Percentiles rank a stretch among this genome's conserved stretches.
Conservation (phyloP, 2,797 vertebrate species). For the Rhinophrynus dorsalis region DNA sequence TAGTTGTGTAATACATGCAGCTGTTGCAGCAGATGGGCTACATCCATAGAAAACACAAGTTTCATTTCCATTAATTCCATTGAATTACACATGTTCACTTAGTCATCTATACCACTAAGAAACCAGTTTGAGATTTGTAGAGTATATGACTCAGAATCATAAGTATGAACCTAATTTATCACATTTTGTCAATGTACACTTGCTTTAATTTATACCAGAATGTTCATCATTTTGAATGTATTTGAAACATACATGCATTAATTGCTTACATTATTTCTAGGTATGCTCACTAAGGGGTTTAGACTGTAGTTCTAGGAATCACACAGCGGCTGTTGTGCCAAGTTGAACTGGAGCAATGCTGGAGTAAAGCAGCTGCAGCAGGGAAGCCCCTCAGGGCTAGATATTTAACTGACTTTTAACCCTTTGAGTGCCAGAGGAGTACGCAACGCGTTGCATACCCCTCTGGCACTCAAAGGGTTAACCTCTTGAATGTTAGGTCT, state of each 20-base stretch:
- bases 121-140: slow-evolving; percentile 8
- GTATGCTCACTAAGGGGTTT: too few species aligned
- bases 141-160: slow-evolving; percentile 26
- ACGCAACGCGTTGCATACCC: too few species aligned
- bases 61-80: slow-evolving; percentile 66
- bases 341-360: too few species aligned
- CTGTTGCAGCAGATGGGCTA: slow-evolving; percentile 57
- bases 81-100: slow-evolving; percentile 33
- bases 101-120: slow-evolving; percentile 32
- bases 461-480: too few species aligned
- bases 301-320: background rate
- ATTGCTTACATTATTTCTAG: too few species aligned
- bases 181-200: slow-evolving; percentile 11
- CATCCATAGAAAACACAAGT: slow-evolving; percentile 57
- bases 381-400: too few species aligned
- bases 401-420: too few species aligned
- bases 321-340: too few species aligned
- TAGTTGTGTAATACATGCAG: slow-evolving; percentile 60
- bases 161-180: slow-evolving; percentile 15
- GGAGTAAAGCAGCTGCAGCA: too few species aligned
- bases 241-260: background rate
- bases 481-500: too few species aligned
- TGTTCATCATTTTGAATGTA: background rate
- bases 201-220: slow-evolving; percentile 14
- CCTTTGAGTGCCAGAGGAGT: too few species aligned